Conservation (phyloP, 2,797 vertebrate species). For the Threskiornis aethiopicus region DNA sequence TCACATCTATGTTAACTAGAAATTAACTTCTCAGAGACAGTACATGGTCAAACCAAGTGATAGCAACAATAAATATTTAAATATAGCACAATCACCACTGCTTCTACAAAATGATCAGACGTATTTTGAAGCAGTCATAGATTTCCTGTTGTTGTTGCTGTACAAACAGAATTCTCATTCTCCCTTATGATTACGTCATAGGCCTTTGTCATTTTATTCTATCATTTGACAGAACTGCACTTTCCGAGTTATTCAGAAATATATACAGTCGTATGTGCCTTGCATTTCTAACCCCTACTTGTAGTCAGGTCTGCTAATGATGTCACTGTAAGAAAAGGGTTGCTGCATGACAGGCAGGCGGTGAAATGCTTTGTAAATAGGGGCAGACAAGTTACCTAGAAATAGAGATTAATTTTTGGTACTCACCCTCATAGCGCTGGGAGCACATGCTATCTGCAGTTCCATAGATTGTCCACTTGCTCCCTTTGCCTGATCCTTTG, state of each 20-base stretch:
- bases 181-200: background rate
- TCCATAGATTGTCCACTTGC: conserved; percentile 86
- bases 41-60: background rate
- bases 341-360: background rate
- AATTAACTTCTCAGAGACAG: background rate
- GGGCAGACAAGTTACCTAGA: background rate
- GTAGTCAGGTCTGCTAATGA: background rate
- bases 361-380: background rate
- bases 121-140: background rate
- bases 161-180: background rate
- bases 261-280: background rate
- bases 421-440: conserved; percentile 86
- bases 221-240: background rate
- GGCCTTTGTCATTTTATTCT: background rate
- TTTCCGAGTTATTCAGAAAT: background rate
- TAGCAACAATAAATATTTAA: background rate
- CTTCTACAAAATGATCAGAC: background rate
- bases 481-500: conserved; percentile 78
- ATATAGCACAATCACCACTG: background rate
- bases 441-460: conserved; percentile 82
- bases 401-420: background rate
- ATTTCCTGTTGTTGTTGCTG: background rate
- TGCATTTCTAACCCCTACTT: background rate
- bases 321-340: background rate
- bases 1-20: background rate